Conservation (phyloP, 2,797 vertebrate genomes). For the Rhynchotus rufescens region DNA sequence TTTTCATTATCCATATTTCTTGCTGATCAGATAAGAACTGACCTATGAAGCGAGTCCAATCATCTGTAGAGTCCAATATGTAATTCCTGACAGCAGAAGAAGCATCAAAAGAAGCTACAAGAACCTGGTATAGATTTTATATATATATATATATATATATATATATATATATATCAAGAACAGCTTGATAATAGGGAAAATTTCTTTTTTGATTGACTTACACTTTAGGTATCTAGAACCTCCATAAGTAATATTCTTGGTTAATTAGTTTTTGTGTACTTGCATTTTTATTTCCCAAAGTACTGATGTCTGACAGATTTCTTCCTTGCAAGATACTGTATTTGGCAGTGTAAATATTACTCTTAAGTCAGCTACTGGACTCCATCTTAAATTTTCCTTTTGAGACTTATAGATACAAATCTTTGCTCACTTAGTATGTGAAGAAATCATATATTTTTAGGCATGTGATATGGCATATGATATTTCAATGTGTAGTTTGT, state of each 20-base stretch:
- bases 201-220: not conserved
- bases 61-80: not conserved
- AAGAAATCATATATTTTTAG: not conserved
- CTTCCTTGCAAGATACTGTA: not conserved
- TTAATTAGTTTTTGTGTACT: not conserved
- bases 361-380: not conserved
- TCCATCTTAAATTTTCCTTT: not conserved
- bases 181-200: not conserved
- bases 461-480: not conserved
- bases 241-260: not conserved
- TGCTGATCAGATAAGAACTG: not conserved
- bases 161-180: not conserved
- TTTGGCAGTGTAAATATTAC: not conserved
- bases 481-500: not conserved
- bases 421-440: not conserved
- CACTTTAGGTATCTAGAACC: not conserved
- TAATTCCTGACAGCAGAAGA: not conserved
- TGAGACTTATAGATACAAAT: not conserved
- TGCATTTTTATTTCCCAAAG: not conserved
- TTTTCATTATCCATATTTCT: not conserved
- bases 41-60: not conserved
- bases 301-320: not conserved
- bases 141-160: too few relatives aligned
- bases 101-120: not conserved
- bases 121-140: not conserved